Conservation (phyloP, 1,140 invertebrate species). For the Hylaeus volcanicus region DNA sequence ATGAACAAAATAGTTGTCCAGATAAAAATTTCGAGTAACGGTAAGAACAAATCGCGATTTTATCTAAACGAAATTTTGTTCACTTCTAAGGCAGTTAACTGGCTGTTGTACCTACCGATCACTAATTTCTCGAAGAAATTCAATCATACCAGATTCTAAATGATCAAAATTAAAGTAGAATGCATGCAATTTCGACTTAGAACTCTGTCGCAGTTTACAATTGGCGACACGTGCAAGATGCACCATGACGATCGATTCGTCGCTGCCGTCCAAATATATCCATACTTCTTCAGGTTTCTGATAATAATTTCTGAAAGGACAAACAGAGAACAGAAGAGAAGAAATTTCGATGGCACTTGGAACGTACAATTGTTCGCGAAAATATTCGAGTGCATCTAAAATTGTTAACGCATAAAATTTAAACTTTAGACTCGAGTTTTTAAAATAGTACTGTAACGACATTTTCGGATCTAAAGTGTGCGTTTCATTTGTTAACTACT, state of each 20-base stretch:
- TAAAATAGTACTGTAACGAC: no score
- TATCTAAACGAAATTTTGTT: no score
- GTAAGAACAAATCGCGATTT: no score
- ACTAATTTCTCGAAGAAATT: constrained; percentile 50
- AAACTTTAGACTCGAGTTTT: no score
- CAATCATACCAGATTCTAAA: constrained; percentile 4
- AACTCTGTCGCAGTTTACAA: neutral
- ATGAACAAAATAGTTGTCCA: neutral
- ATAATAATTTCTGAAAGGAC: constrained; percentile 64
- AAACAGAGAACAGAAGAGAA: constrained; percentile 8
- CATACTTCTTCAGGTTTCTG: constrained; percentile 55
- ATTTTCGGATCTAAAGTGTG: no score
- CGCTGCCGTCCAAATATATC: constrained; percentile 63
- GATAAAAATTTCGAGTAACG: no score
- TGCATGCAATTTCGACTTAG: constrained; percentile 34
- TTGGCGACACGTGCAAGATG: constrained; percentile 52
- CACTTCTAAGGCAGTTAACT: no score
- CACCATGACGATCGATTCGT: constrained; percentile 62
- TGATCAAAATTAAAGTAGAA: constrained; percentile 34
- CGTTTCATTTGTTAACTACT: no score
- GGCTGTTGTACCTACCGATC: constrained; percentile 36
- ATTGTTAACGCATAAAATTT: no score
- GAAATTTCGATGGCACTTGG: constrained; percentile 16
- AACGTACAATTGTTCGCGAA: neutral
- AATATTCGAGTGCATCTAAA: no score